phyloP scores from a whole-genome alignment of 1,140 invertebrate species.

The Temnothorax nylanderi region DNA sequence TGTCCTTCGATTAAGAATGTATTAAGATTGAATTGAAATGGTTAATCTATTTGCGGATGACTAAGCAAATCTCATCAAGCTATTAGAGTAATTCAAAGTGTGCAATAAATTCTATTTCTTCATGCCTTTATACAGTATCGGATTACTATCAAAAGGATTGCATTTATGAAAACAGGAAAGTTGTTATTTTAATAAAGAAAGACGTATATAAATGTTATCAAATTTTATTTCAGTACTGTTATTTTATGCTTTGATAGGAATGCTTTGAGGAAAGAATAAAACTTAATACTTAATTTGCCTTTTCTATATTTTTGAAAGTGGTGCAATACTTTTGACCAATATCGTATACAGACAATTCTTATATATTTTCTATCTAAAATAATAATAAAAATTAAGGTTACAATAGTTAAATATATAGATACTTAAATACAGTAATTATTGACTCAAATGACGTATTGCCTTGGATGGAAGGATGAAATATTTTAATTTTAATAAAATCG shows the following conservation, averaged over 20 bases:
- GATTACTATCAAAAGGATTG: too few species aligned
- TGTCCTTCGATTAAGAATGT: not conserved
- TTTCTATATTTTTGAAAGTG: not conserved
- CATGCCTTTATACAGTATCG: too few species aligned
- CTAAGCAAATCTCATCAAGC: not conserved
- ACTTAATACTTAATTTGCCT: not conserved
- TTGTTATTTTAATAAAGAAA: not conserved
- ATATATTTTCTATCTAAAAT: not conserved
- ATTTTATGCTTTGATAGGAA: not conserved
- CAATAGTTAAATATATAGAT: not conserved
- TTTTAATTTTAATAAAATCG: not conserved
- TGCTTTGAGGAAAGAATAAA: not conserved
- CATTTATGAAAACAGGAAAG: not conserved
- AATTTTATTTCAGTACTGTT: not conserved
- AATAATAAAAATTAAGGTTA: not conserved
- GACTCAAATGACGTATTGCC: not conserved
- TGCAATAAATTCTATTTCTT: not conserved
- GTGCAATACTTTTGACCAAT: not conserved
- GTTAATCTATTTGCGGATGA: slow-evolving; percentile 12
- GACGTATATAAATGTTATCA: not conserved
- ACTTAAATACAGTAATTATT: not conserved
- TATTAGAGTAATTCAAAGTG: not conserved
- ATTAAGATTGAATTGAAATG: not conserved
- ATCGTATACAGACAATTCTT: not conserved
- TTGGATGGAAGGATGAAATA: not conserved